Evolutionary conservation across 2,888 invertebrate species (phyloP).

Genomic region (Tribolium freemani): DNA sequence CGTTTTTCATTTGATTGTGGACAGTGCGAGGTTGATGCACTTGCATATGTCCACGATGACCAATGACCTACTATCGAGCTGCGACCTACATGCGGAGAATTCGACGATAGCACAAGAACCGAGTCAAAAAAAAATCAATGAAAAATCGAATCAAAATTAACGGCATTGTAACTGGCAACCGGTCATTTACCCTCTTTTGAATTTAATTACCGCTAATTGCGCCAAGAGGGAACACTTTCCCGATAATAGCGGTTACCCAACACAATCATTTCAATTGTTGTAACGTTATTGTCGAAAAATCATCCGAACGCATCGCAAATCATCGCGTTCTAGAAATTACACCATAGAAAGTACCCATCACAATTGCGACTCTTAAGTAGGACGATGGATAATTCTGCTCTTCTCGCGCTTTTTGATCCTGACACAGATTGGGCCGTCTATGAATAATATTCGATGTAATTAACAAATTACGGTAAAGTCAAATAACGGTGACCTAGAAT

Average conservation of each 20-base stretch:
- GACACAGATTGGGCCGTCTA: conserved; percentile 15
- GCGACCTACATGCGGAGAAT: conserved; percentile 34
- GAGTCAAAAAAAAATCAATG: conserved; percentile 3
- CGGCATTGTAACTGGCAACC: background rate
- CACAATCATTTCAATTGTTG: background rate
- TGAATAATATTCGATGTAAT: conserved; percentile 25
- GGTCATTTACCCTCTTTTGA: conserved; percentile 17
- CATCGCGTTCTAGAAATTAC: conserved; percentile 48
- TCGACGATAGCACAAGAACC: conserved; percentile 27
- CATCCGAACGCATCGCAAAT: conserved; percentile 34
- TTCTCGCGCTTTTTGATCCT: conserved; percentile 15
- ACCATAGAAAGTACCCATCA: conserved; percentile 48
- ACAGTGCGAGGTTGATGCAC: conserved; percentile 38
- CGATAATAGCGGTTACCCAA: background rate
- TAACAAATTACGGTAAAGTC: conserved; percentile 35
- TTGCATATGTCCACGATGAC: conserved; percentile 24
- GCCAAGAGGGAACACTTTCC: background rate
- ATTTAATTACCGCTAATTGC: conserved; percentile 11
- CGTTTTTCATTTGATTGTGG: background rate
- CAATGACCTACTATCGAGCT: conserved; percentile 40
- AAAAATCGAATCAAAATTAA: background rate
- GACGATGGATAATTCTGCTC: conserved; percentile 11
- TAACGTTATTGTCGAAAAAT: conserved; percentile 34
- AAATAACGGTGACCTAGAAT: conserved; percentile 49
- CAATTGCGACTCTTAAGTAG: conserved; percentile 27